phyloP scores from a whole-genome alignment of 2,888 invertebrate genomes.

The Ichneumoninae sp. region DNA sequence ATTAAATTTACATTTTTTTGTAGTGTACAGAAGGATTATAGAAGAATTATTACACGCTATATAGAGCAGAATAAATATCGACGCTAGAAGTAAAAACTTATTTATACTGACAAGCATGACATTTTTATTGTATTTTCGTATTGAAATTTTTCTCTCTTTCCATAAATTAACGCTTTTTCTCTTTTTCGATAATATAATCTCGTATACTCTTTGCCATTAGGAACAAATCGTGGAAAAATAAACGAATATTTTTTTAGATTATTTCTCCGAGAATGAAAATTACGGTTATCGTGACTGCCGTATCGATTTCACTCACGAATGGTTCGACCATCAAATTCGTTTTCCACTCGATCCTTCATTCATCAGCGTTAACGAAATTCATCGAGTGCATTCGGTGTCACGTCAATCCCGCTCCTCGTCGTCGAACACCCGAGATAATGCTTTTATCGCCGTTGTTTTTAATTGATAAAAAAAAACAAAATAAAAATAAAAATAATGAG shows the following conservation, averaged over 20 bases:
- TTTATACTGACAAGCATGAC: too few relatives aligned
- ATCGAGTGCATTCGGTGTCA: not conserved
- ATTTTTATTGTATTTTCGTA: too few relatives aligned
- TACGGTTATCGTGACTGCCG: slow-evolving; percentile 1
- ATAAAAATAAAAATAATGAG: not conserved
- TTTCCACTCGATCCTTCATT: not conserved
- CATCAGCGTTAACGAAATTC: slow-evolving; percentile 9
- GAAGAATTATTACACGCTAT: too few relatives aligned
- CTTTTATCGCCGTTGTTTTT: not conserved
- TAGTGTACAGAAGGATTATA: too few relatives aligned
- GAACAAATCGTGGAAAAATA: not conserved
- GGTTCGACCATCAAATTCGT: not conserved
- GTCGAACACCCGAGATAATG: slow-evolving; percentile 1
- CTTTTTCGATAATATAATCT: not conserved
- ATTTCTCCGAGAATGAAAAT: not conserved
- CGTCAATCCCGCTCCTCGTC: not conserved
- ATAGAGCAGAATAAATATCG: too few relatives aligned
- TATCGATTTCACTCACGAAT: slow-evolving; percentile 1
- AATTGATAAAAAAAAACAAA: slow-evolving; percentile 7
- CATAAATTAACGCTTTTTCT: not conserved
- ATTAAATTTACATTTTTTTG: too few relatives aligned
- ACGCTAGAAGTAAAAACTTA: too few relatives aligned
- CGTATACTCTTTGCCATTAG: not conserved
- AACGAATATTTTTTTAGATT: not conserved
- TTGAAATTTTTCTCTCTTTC: not conserved